Evolutionary conservation across 2,888 invertebrate species (phyloP).

Genomic region (Pristionchus fissidentatus): DNA sequence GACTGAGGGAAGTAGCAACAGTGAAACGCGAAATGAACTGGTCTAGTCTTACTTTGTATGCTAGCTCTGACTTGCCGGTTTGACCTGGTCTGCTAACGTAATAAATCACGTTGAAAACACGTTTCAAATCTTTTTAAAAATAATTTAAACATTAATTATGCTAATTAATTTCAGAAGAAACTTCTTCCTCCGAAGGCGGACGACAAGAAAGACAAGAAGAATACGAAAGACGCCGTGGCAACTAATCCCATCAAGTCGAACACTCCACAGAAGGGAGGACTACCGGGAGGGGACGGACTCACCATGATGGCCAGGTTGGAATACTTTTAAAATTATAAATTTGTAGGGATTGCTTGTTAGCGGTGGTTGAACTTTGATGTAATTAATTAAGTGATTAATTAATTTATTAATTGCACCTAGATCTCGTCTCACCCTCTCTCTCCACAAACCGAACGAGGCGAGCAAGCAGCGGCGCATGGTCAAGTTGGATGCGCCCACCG

Average conservation of each 20-base stretch:
- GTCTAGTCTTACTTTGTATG: too few species aligned
- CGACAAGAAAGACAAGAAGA: too few species aligned
- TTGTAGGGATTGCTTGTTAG: neutral
- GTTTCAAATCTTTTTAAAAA: too few species aligned
- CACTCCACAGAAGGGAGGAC: neutral
- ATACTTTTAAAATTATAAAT: neutral
- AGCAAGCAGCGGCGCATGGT: conserved; percentile 37
- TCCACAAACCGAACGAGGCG: conserved; percentile 36
- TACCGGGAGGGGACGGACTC: neutral
- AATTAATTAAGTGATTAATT: too few species aligned
- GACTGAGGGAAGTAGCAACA: too few species aligned
- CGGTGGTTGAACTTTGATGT: neutral
- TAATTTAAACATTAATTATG: too few species aligned
- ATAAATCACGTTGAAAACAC: too few species aligned
- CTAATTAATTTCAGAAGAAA: neutral
- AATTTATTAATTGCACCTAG: neutral
- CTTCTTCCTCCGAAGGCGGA: conserved; percentile 16
- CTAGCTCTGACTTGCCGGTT: too few species aligned
- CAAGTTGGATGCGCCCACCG: neutral
- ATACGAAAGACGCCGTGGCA: neutral
- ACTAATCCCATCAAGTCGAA: neutral
- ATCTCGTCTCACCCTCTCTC: conserved; percentile 15
- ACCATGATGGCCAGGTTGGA: conserved; percentile 14
- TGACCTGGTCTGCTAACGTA: too few species aligned
- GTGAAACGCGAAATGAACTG: too few species aligned